These are phyloP conservation scores for Hydrolagus colliei DNA, from an alignment of 2,797 vertebrate species.

Conservation along the genomic window DNA sequence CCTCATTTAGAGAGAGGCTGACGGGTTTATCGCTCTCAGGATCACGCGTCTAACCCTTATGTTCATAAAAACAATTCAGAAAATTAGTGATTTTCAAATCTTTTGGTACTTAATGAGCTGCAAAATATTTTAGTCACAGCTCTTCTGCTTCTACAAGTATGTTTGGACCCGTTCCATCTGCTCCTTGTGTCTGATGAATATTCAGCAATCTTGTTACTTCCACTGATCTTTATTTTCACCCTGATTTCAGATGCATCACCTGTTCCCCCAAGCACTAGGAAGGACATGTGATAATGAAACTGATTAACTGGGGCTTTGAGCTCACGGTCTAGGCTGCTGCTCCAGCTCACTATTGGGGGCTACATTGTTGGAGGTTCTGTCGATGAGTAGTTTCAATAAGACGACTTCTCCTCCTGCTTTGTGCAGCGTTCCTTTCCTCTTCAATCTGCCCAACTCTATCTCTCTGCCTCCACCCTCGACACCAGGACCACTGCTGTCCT, in stretches of 20 bases:
- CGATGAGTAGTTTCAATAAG: too few species aligned
- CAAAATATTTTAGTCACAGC: slow-evolving; percentile 28
- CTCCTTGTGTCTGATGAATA: slow-evolving; percentile 28
- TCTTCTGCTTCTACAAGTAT: slow-evolving; percentile 13
- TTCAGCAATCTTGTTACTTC: slow-evolving; percentile 20
- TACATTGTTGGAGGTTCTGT: too few species aligned
- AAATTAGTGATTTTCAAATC: slow-evolving; percentile 16
- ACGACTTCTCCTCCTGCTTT: too few species aligned
- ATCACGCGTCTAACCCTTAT: slow-evolving; percentile 16
- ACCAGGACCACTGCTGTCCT: too few species aligned
- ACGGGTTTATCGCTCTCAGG: not conserved
- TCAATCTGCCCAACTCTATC: too few species aligned
- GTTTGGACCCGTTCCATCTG: slow-evolving; percentile 30
- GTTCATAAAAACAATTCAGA: not conserved
- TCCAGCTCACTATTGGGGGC: too few species aligned
- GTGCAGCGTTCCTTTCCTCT: too few species aligned
- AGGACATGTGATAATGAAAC: not conserved
- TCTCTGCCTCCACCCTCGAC: too few species aligned
- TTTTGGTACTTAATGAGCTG: slow-evolving; percentile 16
- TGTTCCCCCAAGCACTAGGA: not conserved
- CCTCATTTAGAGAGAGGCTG: too few species aligned
- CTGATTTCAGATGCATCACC: too few species aligned
- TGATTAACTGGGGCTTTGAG: too few species aligned
- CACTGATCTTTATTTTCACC: slow-evolving; percentile 13
- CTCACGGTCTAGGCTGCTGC: too few species aligned